A percentile compares a stretch with the other conserved stretches of the same genome.
Conservation (phyloP, 2,113 vertebrate species). For the Oostethus manadensis region DNA sequence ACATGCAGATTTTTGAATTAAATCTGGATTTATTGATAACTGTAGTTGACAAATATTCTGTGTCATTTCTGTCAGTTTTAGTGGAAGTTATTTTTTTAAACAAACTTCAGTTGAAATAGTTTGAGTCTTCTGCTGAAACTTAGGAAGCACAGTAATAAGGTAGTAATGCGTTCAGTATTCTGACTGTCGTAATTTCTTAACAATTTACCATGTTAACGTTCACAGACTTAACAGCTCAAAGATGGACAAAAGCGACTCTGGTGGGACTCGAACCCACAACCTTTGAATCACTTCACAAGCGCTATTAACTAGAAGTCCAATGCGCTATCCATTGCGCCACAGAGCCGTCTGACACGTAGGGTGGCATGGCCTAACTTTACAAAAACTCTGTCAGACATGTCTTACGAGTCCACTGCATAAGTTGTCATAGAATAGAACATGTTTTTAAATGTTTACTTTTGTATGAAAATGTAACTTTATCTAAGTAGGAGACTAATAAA, state of each 20-base stretch:
- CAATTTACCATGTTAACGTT: neutral
- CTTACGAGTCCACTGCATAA: no score
- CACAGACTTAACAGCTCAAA: no score
- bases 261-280: constrained; percentile 59
- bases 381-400: no score
- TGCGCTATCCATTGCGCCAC: constrained; percentile 58
- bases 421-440: no score
- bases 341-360: constrained; percentile 35
- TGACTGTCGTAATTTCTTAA: no score
- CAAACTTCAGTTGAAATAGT: neutral
- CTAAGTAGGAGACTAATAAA: neutral
- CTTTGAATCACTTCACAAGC: constrained; percentile 41
- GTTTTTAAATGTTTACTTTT: no score
- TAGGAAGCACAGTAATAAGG: no score
- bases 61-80: constrained; percentile 13
- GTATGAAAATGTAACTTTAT: no score
- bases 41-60: neutral
- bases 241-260: constrained; percentile 34
- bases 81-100: neutral
- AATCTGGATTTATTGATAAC: constrained; percentile 12
- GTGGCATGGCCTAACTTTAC: no score
- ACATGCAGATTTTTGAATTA: constrained; percentile 52
- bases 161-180: neutral
- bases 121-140: no score
- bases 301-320: constrained; percentile 44